Base-by-base conservation (phyloP, 2,888 invertebrate genomes). In the Xylophagus ater region DNA sequence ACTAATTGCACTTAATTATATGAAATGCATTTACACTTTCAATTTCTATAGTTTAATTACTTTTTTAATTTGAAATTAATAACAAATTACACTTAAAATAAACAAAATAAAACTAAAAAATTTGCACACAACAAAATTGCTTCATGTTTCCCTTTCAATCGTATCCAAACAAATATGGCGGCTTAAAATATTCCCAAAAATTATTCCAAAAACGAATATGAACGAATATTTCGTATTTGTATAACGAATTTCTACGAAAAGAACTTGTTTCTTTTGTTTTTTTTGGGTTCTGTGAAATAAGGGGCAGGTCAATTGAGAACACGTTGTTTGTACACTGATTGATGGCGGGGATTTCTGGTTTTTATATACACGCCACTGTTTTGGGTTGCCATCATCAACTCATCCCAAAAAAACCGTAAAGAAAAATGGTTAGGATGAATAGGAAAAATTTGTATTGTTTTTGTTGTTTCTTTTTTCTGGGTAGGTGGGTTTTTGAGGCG, bases 231-330 rank as follows among this genome's bases (percentile, higher is more conserved):
- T 43, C 45, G 38, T 34, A 24, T 13, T 18, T 38, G 42, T 12
- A 38, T 38, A 33, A 38, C 38, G 38, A 38, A 38, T 32, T 19
- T 20, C 20, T 9, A 25, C 38, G 38, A 38, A 38, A 33, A n/a
- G 18, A 18, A 10, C 13, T 32, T 20, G 38, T 32, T 25, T n/a
- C n/a, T n/a, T n/a, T n/a, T n/a, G n/a, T n/a, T n/a, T n/a, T n/a
- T n/a, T n/a, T n/a, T n/a, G n/a, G n/a, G n/a, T n/a, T n/a, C n/a
- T n/a, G n/a, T n/a, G n/a, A 17, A 19, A 10, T 26, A 33, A 49
- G 48, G 48, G 48, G 47, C 48, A 49, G 48, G 48, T 49, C 47
- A 47, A 49, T 46, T 47, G 48, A 49, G 44, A 40, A 34, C 29
- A 20, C n/a, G 5, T 31, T 30, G 30, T 31, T 31, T 19, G 17